Base-by-base conservation (phyloP, 2,797 vertebrate species). In the Stomatorhinus walkeri region DNA sequence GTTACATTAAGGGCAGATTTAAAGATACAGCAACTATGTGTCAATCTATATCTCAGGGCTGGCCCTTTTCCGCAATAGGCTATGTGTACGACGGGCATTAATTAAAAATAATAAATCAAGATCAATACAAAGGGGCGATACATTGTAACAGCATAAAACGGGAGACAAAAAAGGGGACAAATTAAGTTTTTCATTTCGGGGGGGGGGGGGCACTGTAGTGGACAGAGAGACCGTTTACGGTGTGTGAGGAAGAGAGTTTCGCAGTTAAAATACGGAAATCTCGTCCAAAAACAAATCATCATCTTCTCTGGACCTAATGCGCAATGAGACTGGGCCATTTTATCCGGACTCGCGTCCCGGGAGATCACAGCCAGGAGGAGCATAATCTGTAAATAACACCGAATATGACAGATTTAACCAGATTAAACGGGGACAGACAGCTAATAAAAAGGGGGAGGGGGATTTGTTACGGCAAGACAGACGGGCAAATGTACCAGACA, bases 361-460 rank as follows among this genome's bases (percentile, higher is more conserved):
- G 89, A 92, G 93, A 93, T 93, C 81, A 85, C 36, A 22, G 28
- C 90, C 92, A 90, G 93, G 93, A 88, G 90, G 91, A 90, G 87
- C 89, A 32, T 94, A 94, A 94, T 94, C 93, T 93, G 84, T 83
- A 90, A 92, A 91, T 92, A 93, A 94, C 91, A 94, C 92, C 84
- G 91, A 91, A 93, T 91, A 85, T 88, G 52, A 91, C 90, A 90
- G 88, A 90, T 92, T 91, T 92, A 93, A 92, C 91, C 89, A 88
- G 94, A 95, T 95, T 95, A 94, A 92, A 94, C 49, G 40, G 81
- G 46, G 76, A 81, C 76, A 48, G 40, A 76, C 89, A 93, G 94
- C 94, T 94, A 94, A 94, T 94, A 48, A 72, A 79, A 88, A 90
- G 89, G 93, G 48, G 89, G 88, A 79, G 59, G 89, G 89, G 22